Base-by-base conservation (phyloP, 2,888 invertebrate genomes). In the Acleris holmiana region DNA sequence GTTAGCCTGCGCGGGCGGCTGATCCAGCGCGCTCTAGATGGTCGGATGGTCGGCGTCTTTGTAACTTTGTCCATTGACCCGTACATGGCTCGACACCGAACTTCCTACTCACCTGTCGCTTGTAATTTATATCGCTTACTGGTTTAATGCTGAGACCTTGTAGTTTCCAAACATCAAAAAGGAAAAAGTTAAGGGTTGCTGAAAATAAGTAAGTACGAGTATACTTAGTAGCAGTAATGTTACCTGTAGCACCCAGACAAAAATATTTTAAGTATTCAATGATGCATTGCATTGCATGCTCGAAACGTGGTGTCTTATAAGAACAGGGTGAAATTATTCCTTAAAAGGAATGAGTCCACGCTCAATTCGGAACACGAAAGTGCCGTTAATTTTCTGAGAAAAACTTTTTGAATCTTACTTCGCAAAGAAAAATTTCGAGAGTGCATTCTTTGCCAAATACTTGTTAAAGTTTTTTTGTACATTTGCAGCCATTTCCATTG, bases 61-160 rank as follows among this genome's bases (percentile, higher is more conserved):
- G 89, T 80, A 77, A 79, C 85, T 89, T 89, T 91, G 88, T 85
- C 85, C 83, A 86, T 89, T 89, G 88, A 88, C 89, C 90, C 88
- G 77, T 85, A 88, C 83, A 86, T 79, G 87, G 88, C 74, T 73
- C 69, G 77, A 73, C 77, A 78, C 77, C 78, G 72, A 80, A 80
- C 86, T 85, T 81, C 82, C 83, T 83, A 74, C 76, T 76, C 76
- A 78, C 79, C 77, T 78, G 77, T 68, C 67, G 61, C 68, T 54
- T 65, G 75, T 82, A 77, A 83, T 77, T 76, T 74, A 79, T 79
- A 77, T 75, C 73, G 75, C 77, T 73, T 56, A 47, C 47, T 53
- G 61, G 60, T 65, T 55, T 65, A 60, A 54, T 64, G 59, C 54
- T 29, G 48, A 18, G 54, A 35, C 3, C 10, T 13, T 35, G 35